Conservation (phyloP, 2,888 invertebrate species). For the Xestia rhomboidea region DNA sequence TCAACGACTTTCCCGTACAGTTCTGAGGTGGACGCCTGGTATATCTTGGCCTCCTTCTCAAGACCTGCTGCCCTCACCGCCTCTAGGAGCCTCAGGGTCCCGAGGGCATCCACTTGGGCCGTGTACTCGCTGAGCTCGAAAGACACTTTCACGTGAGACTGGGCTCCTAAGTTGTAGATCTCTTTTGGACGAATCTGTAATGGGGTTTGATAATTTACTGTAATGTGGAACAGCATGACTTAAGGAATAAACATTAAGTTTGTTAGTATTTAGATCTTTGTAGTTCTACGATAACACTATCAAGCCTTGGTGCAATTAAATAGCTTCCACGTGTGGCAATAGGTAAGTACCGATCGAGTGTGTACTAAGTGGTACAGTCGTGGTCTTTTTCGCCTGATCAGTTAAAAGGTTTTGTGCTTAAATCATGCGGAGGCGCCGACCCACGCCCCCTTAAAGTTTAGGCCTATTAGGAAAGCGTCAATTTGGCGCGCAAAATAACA, state of each 20-base stretch:
- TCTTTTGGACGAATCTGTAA: constrained; percentile 94
- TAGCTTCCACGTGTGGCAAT: background rate
- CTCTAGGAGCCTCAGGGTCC: constrained; percentile 96
- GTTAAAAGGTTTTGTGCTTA: too few species aligned
- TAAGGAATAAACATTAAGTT: background rate
- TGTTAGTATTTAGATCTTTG: background rate
- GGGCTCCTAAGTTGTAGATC: constrained; percentile 99
- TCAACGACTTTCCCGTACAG: constrained; percentile 98
- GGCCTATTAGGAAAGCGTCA: too few species aligned
- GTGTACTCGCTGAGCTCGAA: constrained; percentile 99
- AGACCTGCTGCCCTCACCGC: constrained; percentile 97
- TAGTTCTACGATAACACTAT: background rate
- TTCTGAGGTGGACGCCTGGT: constrained; percentile 99
- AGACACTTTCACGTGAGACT: constrained; percentile 99
- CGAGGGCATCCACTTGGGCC: constrained; percentile 99
- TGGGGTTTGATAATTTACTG: background rate
- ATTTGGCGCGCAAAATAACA: too few species aligned
- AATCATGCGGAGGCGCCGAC: too few species aligned
- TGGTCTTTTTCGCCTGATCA: too few species aligned
- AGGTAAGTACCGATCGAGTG: background rate
- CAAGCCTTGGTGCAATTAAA: constrained; percentile 3
- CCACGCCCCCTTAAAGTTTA: too few species aligned
- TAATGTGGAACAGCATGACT: background rate
- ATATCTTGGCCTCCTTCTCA: constrained; percentile 95
- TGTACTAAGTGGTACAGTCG: background rate